These are phyloP conservation scores for Philopotamus ludificatus DNA, from an alignment of 1,140 invertebrate species.

Conservation along the genomic window DNA sequence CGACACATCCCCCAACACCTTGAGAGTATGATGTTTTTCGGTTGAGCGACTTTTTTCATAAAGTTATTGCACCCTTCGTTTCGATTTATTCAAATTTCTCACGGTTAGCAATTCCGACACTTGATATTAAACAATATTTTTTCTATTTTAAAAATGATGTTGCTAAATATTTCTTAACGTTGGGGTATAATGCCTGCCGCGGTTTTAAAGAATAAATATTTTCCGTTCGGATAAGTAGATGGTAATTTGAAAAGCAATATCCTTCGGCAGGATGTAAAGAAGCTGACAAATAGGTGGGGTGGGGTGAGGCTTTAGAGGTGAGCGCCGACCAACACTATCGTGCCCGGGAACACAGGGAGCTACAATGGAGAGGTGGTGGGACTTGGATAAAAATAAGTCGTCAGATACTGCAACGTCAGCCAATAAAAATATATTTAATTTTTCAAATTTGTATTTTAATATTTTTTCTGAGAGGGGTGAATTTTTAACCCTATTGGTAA, in stretches of 20 bases:
- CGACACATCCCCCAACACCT: slow-evolving; percentile 34
- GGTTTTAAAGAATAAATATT: slow-evolving; percentile 39
- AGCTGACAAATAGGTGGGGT: slow-evolving; percentile 41
- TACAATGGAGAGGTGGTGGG: slow-evolving; percentile 17
- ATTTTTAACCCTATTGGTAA: too few relatives aligned
- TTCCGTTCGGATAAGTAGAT: slow-evolving; percentile 40
- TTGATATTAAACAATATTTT: neutral
- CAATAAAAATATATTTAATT: too few relatives aligned
- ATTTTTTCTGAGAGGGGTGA: too few relatives aligned
- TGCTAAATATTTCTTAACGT: neutral
- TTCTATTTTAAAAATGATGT: too few relatives aligned
- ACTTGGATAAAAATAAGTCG: slow-evolving; percentile 34
- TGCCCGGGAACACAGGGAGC: slow-evolving; percentile 26
- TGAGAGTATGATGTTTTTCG: slow-evolving; percentile 37
- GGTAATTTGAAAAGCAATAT: slow-evolving; percentile 43
- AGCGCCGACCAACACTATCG: slow-evolving; percentile 28
- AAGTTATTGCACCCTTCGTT: slow-evolving; percentile 30
- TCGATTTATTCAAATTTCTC: slow-evolving; percentile 9
- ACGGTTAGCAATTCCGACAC: neutral
- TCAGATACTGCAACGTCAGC: neutral
- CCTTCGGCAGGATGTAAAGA: slow-evolving; percentile 41
- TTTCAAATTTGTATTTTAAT: too few relatives aligned
- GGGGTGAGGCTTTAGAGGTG: slow-evolving; percentile 36
- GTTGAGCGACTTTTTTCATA: slow-evolving; percentile 39
- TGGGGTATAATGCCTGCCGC: neutral